Conservation (phyloP, 1,140 invertebrate species). For the Rhynchophorus ferrugineus region DNA sequence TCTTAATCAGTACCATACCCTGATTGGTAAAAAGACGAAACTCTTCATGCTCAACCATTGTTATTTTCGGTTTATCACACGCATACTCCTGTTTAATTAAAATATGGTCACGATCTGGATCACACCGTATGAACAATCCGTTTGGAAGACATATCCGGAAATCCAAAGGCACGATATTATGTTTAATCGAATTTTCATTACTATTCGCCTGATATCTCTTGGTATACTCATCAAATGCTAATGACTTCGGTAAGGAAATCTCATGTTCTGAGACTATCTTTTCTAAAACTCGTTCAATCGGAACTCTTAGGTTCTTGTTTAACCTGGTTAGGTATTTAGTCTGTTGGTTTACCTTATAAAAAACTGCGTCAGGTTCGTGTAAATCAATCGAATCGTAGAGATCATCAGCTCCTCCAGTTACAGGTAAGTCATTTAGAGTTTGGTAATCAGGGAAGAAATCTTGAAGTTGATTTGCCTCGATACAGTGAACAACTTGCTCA, state of each 20-base stretch:
- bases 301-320: slow-evolving; percentile 14
- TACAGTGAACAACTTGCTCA: slow-evolving; percentile 9
- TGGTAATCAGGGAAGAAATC: neutral
- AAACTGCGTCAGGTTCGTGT: neutral
- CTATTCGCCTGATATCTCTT: slow-evolving; percentile 5
- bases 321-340: slow-evolving; percentile 9
- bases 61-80: slow-evolving; percentile 3
- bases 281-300: slow-evolving; percentile 10
- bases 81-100: slow-evolving; percentile 24
- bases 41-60: slow-evolving; percentile 14
- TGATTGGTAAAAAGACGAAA: slow-evolving; percentile 25
- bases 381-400: slow-evolving; percentile 6
- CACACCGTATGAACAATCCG: slow-evolving; percentile 19
- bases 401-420: slow-evolving; percentile 4
- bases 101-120: neutral
- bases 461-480: slow-evolving; percentile 11
- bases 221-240: slow-evolving; percentile 7
- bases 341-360: slow-evolving; percentile 20
- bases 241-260: neutral
- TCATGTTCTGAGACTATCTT: slow-evolving; percentile 1
- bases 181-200: neutral
- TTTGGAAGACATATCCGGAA: slow-evolving; percentile 25
- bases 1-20: slow-evolving; percentile 25
- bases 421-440: slow-evolving; percentile 1
- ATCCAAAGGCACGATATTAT: slow-evolving; percentile 8